Conservation (phyloP, 2,113 vertebrate species). For the Microcebus ravelobensis region DNA sequence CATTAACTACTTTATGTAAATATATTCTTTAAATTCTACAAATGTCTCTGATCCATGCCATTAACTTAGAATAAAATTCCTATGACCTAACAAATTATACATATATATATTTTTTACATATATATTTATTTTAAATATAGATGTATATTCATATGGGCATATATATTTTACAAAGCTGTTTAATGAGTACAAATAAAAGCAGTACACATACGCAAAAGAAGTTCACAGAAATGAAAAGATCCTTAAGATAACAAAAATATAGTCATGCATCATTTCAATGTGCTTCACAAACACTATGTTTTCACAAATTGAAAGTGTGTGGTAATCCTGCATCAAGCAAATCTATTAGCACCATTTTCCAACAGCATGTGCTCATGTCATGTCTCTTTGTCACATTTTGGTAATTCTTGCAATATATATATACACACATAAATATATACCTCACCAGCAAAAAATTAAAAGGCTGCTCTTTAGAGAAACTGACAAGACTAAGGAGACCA, state of each 20-base stretch:
- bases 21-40: not conserved
- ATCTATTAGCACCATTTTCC: not conserved
- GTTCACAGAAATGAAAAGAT: not conserved
- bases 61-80: slow-evolving; percentile 23
- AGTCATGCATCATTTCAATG: not conserved
- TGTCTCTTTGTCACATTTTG: not conserved
- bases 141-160: not conserved
- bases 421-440: not conserved
- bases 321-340: not conserved
- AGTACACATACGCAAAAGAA: not conserved
- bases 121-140: not conserved
- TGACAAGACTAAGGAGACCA: not conserved
- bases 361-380: not conserved
- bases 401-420: not conserved
- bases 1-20: slow-evolving; percentile 26
- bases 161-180: not conserved
- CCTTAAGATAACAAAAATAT: not conserved
- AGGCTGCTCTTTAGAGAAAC: not conserved
- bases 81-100: not conserved
- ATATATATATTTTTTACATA: not conserved
- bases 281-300: not conserved
- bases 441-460: not conserved
- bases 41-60: not conserved
- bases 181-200: slow-evolving; percentile 19
- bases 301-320: not conserved